Evolutionary conservation across 2,888 invertebrate species (phyloP).

Genomic region (Ctena decussata): DNA sequence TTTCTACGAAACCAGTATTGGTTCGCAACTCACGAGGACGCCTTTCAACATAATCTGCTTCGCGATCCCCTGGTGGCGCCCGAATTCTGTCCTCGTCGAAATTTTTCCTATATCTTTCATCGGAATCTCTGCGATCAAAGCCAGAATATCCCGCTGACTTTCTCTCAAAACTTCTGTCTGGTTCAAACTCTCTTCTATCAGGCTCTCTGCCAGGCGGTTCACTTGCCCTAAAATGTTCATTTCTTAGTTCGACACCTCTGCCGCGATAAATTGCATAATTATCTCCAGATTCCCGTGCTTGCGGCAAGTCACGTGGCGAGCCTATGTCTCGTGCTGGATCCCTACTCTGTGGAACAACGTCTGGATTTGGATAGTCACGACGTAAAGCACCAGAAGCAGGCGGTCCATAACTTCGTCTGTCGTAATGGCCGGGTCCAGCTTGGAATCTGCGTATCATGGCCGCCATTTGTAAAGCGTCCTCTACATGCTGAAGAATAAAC

Average conservation of each 20-base stretch:
- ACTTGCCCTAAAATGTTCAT: conserved; percentile 67
- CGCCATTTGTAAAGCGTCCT: conserved; percentile 72
- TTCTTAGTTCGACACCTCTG: conserved; percentile 64
- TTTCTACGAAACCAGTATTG: conserved; percentile 48
- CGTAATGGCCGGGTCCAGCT: conserved; percentile 52
- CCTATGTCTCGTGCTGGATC: conserved; percentile 30
- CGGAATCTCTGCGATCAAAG: neutral
- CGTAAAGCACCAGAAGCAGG: conserved; percentile 34
- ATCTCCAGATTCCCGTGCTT: conserved; percentile 23
- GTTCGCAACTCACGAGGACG: conserved; percentile 40
- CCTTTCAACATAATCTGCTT: neutral
- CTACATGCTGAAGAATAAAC: conserved; percentile 91
- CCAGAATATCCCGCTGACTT: neutral
- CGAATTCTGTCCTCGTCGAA: neutral
- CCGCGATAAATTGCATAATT: conserved; percentile 53
- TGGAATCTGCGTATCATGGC: conserved; percentile 59
- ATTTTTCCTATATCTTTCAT: neutral
- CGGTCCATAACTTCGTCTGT: conserved; percentile 21
- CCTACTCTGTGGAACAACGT: conserved; percentile 47
- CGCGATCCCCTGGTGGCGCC: neutral
- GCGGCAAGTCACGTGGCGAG: conserved; percentile 20
- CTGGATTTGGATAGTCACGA: conserved; percentile 48
- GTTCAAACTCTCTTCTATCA: conserved; percentile 16
- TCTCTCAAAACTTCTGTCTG: conserved; percentile 43
- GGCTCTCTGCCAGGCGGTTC: neutral